Conservation (phyloP, 2,888 invertebrate species). For the Pelosia muscerda region DNA sequence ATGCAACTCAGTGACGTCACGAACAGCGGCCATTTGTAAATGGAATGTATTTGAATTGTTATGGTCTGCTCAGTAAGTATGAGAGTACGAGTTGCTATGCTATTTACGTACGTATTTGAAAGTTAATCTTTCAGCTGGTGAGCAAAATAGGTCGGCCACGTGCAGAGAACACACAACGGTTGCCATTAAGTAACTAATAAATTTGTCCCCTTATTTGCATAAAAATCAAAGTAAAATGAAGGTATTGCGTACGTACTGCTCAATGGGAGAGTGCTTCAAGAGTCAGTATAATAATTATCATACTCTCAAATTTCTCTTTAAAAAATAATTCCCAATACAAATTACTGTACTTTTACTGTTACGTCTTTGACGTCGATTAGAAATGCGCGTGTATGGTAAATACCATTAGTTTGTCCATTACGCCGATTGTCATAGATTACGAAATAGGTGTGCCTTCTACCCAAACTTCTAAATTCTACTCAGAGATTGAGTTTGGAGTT, state of each 20-base stretch:
- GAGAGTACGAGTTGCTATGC: slow-evolving; percentile 14
- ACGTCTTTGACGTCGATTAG: neutral
- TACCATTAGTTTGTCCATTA: neutral
- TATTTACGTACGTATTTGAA: neutral
- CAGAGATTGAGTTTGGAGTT: neutral
- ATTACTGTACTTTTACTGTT: neutral
- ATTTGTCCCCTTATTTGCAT: neutral
- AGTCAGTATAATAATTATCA: neutral
- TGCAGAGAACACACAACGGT: neutral
- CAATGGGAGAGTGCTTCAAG: neutral
- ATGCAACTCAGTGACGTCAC: slow-evolving; percentile 80
- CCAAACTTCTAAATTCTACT: neutral
- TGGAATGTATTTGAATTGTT: slow-evolving; percentile 73
- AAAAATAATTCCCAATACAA: neutral
- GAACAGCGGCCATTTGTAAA: slow-evolving; percentile 73
- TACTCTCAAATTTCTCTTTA: no score
- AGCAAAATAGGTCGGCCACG: neutral
- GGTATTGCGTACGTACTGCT: neutral
- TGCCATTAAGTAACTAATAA: neutral
- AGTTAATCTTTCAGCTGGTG: neutral
- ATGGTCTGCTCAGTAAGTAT: slow-evolving; percentile 53
- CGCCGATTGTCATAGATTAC: neutral
- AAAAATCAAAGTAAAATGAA: neutral
- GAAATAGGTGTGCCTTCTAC: neutral
- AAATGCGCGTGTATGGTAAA: neutral